Evolutionary conservation across 2,888 invertebrate species (phyloP).

Genomic region (Idaea straminata): DNA sequence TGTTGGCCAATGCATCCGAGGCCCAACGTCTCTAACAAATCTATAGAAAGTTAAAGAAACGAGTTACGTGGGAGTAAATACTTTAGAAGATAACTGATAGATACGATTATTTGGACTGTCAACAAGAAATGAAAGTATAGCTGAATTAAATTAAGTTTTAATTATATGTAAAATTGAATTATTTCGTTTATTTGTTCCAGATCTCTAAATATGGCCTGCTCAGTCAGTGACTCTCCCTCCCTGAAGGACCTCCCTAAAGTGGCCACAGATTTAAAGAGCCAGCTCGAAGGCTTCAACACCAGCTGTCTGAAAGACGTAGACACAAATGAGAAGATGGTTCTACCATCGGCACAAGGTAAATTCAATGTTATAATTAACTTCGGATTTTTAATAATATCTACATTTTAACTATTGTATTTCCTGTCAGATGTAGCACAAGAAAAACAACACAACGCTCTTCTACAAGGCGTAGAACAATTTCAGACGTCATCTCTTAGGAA

Average conservation of each 20-base stretch:
- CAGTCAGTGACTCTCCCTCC: conserved; percentile 83
- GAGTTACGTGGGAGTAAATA: conserved; percentile 11
- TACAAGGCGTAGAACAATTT: conserved; percentile 88
- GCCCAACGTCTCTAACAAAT: neutral
- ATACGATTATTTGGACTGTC: neutral
- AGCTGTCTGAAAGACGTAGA: conserved; percentile 92
- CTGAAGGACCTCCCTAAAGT: conserved; percentile 96
- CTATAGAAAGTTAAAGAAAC: neutral
- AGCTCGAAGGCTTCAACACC: conserved; percentile 94
- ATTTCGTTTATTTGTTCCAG: conserved; percentile 35
- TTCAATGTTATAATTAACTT: conserved; percentile 30
- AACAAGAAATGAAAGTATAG: neutral
- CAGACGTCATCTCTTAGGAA: conserved; percentile 87
- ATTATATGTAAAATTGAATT: neutral
- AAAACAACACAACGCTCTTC: conserved; percentile 87
- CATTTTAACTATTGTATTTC: neutral
- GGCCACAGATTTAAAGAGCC: conserved; percentile 92
- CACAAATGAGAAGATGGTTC: conserved; percentile 94
- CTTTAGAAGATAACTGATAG: neutral
- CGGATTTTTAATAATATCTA: neutral
- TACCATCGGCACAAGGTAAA: conserved; percentile 96
- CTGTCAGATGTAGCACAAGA: conserved; percentile 85
- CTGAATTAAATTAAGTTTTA: neutral
- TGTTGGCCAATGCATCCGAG: conserved; percentile 17
- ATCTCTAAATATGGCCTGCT: conserved; percentile 75